Evolutionary conservation across 2,888 invertebrate genomes (phyloP), one percentile per base, ranked within the genome.

Genomic region (Tinea pellionella): DNA sequence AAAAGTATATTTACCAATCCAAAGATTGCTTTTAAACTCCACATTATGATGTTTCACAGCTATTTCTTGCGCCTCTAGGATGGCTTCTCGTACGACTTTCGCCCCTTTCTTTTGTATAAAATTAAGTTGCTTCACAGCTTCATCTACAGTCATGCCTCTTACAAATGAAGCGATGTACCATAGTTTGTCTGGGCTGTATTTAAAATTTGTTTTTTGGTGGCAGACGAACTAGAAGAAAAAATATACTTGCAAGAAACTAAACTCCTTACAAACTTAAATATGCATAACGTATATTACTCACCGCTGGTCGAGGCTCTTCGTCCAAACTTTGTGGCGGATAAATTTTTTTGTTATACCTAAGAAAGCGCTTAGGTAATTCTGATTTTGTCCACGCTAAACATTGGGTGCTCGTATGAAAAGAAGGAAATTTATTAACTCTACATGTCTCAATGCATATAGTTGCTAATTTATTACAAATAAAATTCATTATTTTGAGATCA

Each of bases 21-120:
- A 99, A 62, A 99, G 88, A 85, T 99, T 98, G 71, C 95, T 97
- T 71, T 91, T 93, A 77, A 92, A 99, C 82, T 99, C 98, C 8
- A 99, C 97, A 89, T 97, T 95, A 69, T 98, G 97, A 43, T 93
- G 83, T 65, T 91, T 90, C 0, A 97, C 92, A 47, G 98, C 98
- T 66, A 95, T 76, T 68, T 94, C 91, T 77, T 95, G 96, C 3
- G 98, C 98, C 89, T 98, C 97, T 62, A 94, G 82, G 63, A 99
- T 89, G 1, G 94, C 90, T 77, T 97, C 92, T 71, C 91, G 91
- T 0, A 92, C 91, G 77, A 90, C 89, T 59, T 77, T 82, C 51
- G 93, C 94, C 29, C 96, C 96, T 78, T 96, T 95, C 70, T 92
- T 94, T 9, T 90, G 74, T 0, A 95, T 89, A 86, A 96, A 97